A percentile compares a stretch with the other conserved stretches of the same genome.
phyloP scores from a whole-genome alignment of 2,888 invertebrate species.

The Caenorhabditis becei region DNA sequence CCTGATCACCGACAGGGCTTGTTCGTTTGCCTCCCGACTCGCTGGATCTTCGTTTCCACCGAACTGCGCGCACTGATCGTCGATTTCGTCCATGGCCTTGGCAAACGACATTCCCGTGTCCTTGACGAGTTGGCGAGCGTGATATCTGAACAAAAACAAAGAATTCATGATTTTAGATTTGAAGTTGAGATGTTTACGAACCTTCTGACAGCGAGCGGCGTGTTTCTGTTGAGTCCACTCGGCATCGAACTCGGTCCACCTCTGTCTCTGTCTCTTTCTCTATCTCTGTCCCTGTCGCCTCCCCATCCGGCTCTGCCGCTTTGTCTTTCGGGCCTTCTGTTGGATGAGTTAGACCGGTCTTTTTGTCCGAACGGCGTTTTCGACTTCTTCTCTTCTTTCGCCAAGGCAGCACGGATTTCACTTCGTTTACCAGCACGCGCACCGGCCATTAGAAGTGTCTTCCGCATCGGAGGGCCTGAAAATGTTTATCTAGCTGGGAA shows the following conservation, averaged over 20 bases:
- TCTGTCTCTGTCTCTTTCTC: background rate
- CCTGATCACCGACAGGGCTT: constrained; percentile 10
- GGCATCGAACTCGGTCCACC: constrained; percentile 23
- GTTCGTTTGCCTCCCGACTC: constrained; percentile 10
- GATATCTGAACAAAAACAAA: no score
- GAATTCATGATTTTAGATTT: no score
- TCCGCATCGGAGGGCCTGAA: constrained; percentile 26
- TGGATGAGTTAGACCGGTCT: background rate
- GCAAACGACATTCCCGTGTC: constrained; percentile 41
- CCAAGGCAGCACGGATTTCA: background rate
- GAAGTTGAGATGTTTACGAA: background rate
- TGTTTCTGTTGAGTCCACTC: constrained; percentile 30
- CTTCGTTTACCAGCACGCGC: constrained; percentile 35
- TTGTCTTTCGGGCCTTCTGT: background rate
- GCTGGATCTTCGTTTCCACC: constrained; percentile 11
- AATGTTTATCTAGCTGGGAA: background rate
- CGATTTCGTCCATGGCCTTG: constrained; percentile 49
- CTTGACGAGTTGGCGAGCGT: constrained; percentile 41
- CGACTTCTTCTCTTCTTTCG: background rate
- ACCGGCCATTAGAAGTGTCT: constrained; percentile 38
- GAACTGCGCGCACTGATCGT: constrained; percentile 41
- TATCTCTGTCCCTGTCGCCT: no score
- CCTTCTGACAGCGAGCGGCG: constrained; percentile 42
- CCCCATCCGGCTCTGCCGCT: background rate
- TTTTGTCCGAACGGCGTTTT: background rate